Conservation (phyloP, 2,113 vertebrate species). For the Pheucticus melanocephalus region DNA sequence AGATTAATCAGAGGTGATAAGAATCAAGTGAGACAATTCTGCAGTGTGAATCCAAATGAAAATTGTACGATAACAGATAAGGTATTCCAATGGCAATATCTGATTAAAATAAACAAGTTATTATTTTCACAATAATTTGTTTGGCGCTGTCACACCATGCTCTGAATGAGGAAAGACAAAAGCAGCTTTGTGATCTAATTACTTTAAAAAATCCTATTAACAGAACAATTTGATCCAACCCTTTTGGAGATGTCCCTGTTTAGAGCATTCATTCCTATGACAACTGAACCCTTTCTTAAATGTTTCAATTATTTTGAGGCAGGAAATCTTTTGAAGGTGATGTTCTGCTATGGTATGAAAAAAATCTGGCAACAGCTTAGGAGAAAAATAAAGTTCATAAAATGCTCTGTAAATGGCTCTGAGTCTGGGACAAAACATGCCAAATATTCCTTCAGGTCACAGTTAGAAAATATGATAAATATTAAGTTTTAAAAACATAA, state of each 20-base stretch:
- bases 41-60: not conserved
- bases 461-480: not conserved
- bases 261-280: constrained; percentile 3
- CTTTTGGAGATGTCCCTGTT: constrained; percentile 25
- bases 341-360: not conserved
- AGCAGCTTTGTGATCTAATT: constrained; percentile 67
- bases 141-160: constrained; percentile 52
- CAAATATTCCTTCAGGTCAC: not conserved
- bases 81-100: constrained; percentile 45
- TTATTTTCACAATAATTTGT: constrained; percentile 71
- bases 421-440: not conserved
- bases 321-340: not conserved
- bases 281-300: constrained; percentile 6
- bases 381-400: not conserved
- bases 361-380: not conserved
- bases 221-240: constrained; percentile 44
- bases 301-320: constrained; percentile 12
- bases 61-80: constrained; percentile 29
- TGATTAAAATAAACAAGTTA: constrained; percentile 72
- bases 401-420: not conserved
- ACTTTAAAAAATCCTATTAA: constrained; percentile 65
- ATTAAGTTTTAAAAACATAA: not conserved
- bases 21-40: constrained; percentile 48
- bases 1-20: constrained; percentile 59
- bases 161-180: constrained; percentile 66